Base-by-base conservation (phyloP, 2,888 invertebrate species). In the Cyrtodaria siliqua region DNA sequence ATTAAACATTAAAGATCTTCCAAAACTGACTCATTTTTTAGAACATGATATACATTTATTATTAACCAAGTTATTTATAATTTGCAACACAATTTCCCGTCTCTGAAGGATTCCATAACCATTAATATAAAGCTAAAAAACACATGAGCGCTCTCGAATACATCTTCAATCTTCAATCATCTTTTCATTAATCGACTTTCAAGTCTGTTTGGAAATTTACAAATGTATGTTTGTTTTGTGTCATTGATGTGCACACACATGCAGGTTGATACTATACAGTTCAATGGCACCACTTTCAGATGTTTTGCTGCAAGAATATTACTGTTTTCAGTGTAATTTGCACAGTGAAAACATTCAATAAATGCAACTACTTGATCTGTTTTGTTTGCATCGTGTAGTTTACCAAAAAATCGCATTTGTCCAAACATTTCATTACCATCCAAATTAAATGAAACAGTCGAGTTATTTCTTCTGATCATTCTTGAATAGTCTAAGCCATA, bases 401-500 rank as follows among this genome's bases (percentile, higher is more conserved):
- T 33, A 33, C 33, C 33, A 33, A 33, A 33, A 33, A 4, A 33
- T 8, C 33, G 33, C 4, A 33, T 12, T 33, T 33, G 33, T 33
- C 33, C 33, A 33, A 33, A 33, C 33, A 33, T 4, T 33, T 33
- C 33, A 33, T 12, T 33, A 8, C 33, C 33, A 33, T 33, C 33
- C 4, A 33, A 8, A 33, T 33, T 33, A 12, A 38, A 57, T 4
- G 12, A 20, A 20, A 57, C 20, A n/a, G 47, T 27, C 1, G 78
- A 73, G 33, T 68, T 68, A 49, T 79, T 66, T 49, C 78, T 42
- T 62, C 73, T 74, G 1, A 27, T 42, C 78, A 79, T 79, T 20
- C 73, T 52, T 24, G 20, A 20, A 69, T 74, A 77, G 1, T 23
- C 2, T 24, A 14, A 44, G 1, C 72, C 72, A 72, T 67, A 76